Evolutionary conservation across 23 tunicate genomes (phyloP).

Genomic region (Ascidia mentula): DNA sequence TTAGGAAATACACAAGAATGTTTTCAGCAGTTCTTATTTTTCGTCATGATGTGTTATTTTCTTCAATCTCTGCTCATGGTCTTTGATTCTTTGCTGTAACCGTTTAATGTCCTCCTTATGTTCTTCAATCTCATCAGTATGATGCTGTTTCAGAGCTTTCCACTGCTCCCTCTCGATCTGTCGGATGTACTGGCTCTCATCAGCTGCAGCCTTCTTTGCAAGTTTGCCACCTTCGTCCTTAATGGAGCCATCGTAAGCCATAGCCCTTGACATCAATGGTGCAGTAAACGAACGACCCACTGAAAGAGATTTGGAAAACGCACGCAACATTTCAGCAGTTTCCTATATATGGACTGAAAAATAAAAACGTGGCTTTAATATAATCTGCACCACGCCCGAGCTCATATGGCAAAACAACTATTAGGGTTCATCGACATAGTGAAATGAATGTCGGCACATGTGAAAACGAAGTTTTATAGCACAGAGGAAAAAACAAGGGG

Average conservation of each 20-base stretch:
- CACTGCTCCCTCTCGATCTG: slow-evolving; percentile 79
- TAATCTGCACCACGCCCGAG: too few relatives aligned
- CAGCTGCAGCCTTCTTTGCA: slow-evolving; percentile 87
- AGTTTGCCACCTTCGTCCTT: slow-evolving; percentile 78
- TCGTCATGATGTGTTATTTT: slow-evolving; percentile 23
- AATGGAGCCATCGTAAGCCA: slow-evolving; percentile 80
- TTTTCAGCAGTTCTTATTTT: neutral
- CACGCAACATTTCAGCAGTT: slow-evolving; percentile 35
- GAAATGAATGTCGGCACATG: too few relatives aligned
- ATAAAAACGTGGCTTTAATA: too few relatives aligned
- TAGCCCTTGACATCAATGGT: slow-evolving; percentile 32
- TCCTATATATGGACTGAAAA: too few relatives aligned
- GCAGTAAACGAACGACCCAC: slow-evolving; percentile 1
- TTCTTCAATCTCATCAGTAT: slow-evolving; percentile 75
- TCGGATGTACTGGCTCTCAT: slow-evolving; percentile 85
- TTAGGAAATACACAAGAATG: too few relatives aligned
- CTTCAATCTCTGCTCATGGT: slow-evolving; percentile 56
- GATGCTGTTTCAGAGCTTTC: slow-evolving; percentile 74
- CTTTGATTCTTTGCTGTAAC: slow-evolving; percentile 58
- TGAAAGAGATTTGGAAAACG: slow-evolving; percentile 18
- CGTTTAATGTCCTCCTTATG: slow-evolving; percentile 84
- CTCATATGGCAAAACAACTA: too few relatives aligned
- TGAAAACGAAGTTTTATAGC: neutral
- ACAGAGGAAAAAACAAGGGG: neutral
- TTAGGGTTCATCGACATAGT: too few relatives aligned